These are phyloP conservation scores for Mirza zaza DNA, from an alignment of 2,113 vertebrate species.

Conservation along the genomic window DNA sequence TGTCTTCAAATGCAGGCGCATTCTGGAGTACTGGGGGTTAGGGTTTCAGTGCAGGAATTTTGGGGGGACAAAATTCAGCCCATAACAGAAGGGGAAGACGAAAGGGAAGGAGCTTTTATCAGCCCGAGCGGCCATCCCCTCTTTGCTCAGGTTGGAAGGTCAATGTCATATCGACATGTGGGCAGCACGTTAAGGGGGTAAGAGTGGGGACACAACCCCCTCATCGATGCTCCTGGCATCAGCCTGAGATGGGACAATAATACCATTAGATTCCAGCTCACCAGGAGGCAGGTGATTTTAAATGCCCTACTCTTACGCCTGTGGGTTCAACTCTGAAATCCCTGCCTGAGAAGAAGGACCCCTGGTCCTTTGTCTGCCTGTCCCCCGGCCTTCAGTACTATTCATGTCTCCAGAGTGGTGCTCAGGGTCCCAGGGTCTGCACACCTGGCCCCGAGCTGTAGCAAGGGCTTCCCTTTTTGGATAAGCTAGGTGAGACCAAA, in stretches of 20 bases:
- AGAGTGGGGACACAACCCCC: neutral
- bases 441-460: neutral
- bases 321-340: neutral
- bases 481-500: neutral
- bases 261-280: neutral
- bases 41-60: neutral
- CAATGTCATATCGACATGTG: neutral
- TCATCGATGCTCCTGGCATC: neutral
- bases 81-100: neutral
- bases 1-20: neutral
- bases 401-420: neutral
- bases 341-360: fast-evolving
- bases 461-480: neutral
- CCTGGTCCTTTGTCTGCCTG: neutral
- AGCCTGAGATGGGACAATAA: neutral
- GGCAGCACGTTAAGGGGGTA: neutral
- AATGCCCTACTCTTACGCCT: neutral
- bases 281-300: neutral
- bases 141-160: neutral
- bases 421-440: neutral
- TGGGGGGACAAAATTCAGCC: neutral
- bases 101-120: neutral
- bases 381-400: too few species aligned
- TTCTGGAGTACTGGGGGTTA: neutral
- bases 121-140: neutral